Base-by-base conservation (phyloP, 1,140 invertebrate species). In the Drosophila hydei region DNA sequence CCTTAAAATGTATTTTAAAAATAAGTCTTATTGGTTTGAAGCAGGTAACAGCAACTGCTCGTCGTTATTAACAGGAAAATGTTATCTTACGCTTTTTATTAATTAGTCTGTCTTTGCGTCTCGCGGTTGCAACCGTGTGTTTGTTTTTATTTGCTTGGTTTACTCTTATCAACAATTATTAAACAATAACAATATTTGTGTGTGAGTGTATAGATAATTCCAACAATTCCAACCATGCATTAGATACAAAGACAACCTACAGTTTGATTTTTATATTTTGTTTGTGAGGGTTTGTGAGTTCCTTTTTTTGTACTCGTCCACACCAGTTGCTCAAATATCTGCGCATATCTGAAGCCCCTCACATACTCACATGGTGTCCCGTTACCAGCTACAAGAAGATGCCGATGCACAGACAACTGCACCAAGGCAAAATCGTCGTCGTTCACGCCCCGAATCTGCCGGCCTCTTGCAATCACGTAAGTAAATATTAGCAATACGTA, bases 321-420 rank as follows among this genome's bases (percentile, higher is more conserved):
- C 54, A 71, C 68, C 36, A 65, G 68, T 71, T 71, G 68, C 64
- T 11, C 36, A 19, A 43, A 43, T 8, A 47, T 19, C 47, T 30
- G 21, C 11, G 23, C 25, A 43, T 25, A 43, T 19, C 25, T 52
- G 16, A 36, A 63, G 43, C 23, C 48, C 21, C 40, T 21, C 27
- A 40, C 12, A 71, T 25, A 52, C 51, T 54, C 54, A 52, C 54
- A 72, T 72, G 69, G 62, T 72, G 19, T 72, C 62, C 19, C 62
- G 54, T 47, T 72, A 72, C 47, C 47, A 47, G n/a, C n/a, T 52
- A 4, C 69, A 72, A 47, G 69, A 72, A 48, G 69, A 72, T 72
- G 62, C 25, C 7, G 55, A 38, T 23, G 9, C 42, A 18, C 38
- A 59, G 5, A 62, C 51, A 56, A 12, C 62, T 45, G 23, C 47